Evolutionary conservation across 2,113 vertebrate species (phyloP), one percentile per base, ranked within the genome.

Genomic region (Uria lomvia): DNA sequence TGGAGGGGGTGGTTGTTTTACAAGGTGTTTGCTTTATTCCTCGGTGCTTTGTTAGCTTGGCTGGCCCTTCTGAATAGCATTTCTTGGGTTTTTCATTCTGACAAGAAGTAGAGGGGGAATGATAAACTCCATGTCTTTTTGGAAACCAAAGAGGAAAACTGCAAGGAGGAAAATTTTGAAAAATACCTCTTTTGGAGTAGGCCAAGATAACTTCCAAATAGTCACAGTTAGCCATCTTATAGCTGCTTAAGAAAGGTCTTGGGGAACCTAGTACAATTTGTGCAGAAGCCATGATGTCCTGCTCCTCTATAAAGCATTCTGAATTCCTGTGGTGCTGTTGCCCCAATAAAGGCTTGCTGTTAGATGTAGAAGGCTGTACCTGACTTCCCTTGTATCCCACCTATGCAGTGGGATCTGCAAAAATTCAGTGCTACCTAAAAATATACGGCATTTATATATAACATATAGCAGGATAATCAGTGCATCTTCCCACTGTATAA

Each of bases 281-380:
- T 84, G 8, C 23, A 26, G 24, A 63, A 19, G 22, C 21, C 17
- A 24, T 0, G 0, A 11, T 56, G 14, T 65, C 19, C 38, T 58
- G 6, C 38, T 84, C 16, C 20, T 71, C n/a, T 58, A 0, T 26
- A 49, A 60, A 17, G 21, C 29, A 10, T 65, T 53, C 59, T 59
- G 38, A 91, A 36, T 50, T 92, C 9, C n/a, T 62, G 10, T 76
- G 67, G 9, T 68, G 6, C 18, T 62, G 9, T 66, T 60, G 15
- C 62, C 47, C 59, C 43, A 47, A 2, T 24, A 63, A 9, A 63
- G 27, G 12, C 21, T 68, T 76, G 24, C 30, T 53, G 13, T 21
- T 78, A 58, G 36, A 32, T n/a, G 8, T 5, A 68, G 62, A 66
- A 43, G 79, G 8, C 36, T 76, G 24, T 38, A n/a, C 32, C 9